A percentile compares a stretch with the other conserved stretches of the same genome.
These are phyloP conservation scores for Equus przewalskii DNA, from an alignment of 2,113 vertebrate genomes.

Conservation along the genomic window DNA sequence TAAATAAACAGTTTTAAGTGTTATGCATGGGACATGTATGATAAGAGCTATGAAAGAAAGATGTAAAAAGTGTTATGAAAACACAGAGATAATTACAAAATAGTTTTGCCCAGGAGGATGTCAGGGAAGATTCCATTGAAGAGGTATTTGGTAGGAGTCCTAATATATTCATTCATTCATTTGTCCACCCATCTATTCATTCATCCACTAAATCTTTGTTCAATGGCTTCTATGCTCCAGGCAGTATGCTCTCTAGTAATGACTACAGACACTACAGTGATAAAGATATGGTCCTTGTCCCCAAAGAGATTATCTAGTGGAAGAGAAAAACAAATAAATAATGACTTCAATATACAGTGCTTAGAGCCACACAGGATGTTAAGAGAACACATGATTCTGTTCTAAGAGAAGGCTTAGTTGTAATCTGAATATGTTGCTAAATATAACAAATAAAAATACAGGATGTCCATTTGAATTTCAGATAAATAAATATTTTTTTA, in stretches of 20 bases:
- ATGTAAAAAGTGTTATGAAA: fast-evolving
- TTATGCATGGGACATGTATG: neutral
- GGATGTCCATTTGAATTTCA: neutral
- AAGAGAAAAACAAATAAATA: neutral
- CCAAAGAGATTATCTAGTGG: neutral
- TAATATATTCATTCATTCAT: neutral
- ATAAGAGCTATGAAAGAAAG: neutral
- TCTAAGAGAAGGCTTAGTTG: neutral
- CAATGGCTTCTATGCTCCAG: neutral
- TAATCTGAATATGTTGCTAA: neutral
- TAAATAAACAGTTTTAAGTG: neutral
- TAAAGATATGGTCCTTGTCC: neutral
- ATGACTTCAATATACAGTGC: neutral
- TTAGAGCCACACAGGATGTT: neutral
- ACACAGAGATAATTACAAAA: neutral
- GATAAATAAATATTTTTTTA: neutral
- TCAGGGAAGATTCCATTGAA: neutral
- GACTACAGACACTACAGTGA: neutral
- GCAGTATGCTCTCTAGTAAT: neutral
- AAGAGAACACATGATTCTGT: neutral
- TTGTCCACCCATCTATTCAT: neutral
- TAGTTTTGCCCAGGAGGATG: neutral
- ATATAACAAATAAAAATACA: neutral
- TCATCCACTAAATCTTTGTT: neutral
- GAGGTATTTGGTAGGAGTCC: neutral